A percentile compares a stretch with the other conserved stretches of the same genome.
These are phyloP conservation scores for Pseudococcus viburni DNA, from an alignment of 2,888 invertebrate genomes.

Conservation along the genomic window DNA sequence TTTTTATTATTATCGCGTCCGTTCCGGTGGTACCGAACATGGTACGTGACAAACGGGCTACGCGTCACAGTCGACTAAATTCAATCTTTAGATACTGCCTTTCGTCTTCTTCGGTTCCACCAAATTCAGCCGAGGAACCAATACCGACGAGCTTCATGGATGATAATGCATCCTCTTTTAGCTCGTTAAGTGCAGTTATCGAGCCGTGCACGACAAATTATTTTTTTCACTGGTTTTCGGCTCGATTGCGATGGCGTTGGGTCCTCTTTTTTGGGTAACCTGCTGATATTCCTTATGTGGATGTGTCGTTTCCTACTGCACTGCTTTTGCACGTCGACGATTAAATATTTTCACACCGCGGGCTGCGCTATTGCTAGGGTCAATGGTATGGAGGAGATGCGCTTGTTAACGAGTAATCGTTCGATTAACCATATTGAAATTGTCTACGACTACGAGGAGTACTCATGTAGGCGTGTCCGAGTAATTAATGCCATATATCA, in stretches of 20 bases:
- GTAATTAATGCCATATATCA: constrained; percentile 53
- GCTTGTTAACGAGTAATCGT: constrained; percentile 28
- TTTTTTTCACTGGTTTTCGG: constrained; percentile 49
- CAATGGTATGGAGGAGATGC: constrained; percentile 29
- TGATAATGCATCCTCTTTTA: constrained; percentile 59
- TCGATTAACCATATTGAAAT: constrained; percentile 56
- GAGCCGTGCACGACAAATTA: constrained; percentile 66
- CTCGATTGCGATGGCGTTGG: constrained; percentile 4
- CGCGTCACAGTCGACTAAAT: constrained; percentile 64
- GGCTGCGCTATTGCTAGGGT: background rate
- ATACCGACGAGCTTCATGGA: constrained; percentile 56
- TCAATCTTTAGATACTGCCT: constrained; percentile 54
- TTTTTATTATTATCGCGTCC: constrained; percentile 66
- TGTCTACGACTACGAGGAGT: background rate
- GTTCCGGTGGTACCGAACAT: constrained; percentile 64
- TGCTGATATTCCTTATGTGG: background rate
- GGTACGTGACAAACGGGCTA: constrained; percentile 64
- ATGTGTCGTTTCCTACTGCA: constrained; percentile 10
- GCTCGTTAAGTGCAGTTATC: constrained; percentile 66
- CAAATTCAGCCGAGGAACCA: constrained; percentile 23
- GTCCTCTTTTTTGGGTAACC: background rate
- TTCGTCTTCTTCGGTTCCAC: background rate
- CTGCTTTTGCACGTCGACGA: constrained; percentile 34
- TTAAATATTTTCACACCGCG: constrained; percentile 53
- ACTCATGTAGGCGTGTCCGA: constrained; percentile 38